A percentile compares a stretch with the other conserved stretches of the same genome.
Conservation (phyloP, 2,888 invertebrate species). For the Prenolepis imparis region DNA sequence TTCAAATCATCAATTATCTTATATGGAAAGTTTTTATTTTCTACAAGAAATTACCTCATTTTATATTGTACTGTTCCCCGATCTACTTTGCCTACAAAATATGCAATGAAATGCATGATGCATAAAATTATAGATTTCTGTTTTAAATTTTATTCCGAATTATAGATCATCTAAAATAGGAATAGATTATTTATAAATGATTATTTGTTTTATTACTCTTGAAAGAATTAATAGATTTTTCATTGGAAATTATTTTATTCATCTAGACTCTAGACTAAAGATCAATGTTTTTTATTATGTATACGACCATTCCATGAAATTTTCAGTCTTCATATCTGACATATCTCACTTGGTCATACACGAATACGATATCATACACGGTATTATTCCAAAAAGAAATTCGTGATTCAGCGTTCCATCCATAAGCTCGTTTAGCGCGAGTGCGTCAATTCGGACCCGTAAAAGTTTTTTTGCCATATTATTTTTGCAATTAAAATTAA, state of each 20-base stretch:
- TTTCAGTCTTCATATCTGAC: constrained; percentile 60
- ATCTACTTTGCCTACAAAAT: not conserved
- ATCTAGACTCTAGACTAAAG: not conserved
- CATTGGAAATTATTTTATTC: not conserved
- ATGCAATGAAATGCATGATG: no score
- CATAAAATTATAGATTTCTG: not conserved
- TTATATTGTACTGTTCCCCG: not conserved
- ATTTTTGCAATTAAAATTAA: constrained; percentile 85
- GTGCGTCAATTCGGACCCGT: constrained; percentile 38
- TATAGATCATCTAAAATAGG: not conserved
- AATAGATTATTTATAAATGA: not conserved
- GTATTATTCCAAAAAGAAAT: constrained; percentile 54
- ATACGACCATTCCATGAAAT: no score
- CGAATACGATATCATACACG: constrained; percentile 28
- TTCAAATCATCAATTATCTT: no score
- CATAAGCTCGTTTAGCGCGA: constrained; percentile 61
- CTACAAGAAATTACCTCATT: not conserved
- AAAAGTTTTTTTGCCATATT: constrained; percentile 77
- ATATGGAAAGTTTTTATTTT: no score
- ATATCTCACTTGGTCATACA: not conserved
- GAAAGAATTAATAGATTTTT: not conserved
- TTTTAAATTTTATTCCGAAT: not conserved
- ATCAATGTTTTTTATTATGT: not conserved
- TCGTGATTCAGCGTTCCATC: constrained; percentile 58
- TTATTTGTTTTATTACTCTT: not conserved